These are phyloP conservation scores for Macrosteles quadrilineatus DNA, from an alignment of 1,140 invertebrate species.

Conservation along the genomic window DNA sequence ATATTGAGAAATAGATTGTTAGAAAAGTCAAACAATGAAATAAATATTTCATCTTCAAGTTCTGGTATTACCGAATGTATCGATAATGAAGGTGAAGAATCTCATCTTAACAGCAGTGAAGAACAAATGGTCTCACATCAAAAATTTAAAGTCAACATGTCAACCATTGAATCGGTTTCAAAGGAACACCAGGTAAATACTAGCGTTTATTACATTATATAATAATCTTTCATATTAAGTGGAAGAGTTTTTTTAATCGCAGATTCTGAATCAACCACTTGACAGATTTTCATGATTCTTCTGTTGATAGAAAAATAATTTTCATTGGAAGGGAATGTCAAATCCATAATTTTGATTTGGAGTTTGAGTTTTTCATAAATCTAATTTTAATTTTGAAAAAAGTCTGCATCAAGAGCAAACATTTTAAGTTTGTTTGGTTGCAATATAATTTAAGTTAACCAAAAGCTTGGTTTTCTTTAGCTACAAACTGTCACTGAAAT, in stretches of 20 bases:
- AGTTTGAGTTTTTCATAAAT: background rate
- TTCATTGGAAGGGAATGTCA: background rate
- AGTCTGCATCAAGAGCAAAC: too few species aligned
- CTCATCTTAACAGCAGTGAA: too few species aligned
- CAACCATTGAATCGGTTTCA: background rate
- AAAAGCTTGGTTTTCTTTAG: too few species aligned
- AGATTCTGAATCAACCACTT: background rate
- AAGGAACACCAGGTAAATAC: conserved; percentile 12
- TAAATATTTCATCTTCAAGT: background rate
- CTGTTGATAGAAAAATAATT: background rate
- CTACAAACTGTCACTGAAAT: too few species aligned
- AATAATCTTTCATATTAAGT: background rate
- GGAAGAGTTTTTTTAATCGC: background rate
- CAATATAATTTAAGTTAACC: too few species aligned
- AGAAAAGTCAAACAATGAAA: background rate
- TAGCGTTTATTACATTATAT: background rate
- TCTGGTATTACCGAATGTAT: too few species aligned
- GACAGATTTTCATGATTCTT: background rate
- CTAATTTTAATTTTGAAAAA: too few species aligned
- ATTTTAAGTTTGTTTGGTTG: too few species aligned
- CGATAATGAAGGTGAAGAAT: background rate
- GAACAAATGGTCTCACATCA: background rate
- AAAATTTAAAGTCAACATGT: conserved; percentile 11
- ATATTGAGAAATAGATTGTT: background rate
- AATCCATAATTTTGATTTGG: background rate